Evolutionary conservation across 2,888 invertebrate species (phyloP).

Genomic region (Noctua comes): DNA sequence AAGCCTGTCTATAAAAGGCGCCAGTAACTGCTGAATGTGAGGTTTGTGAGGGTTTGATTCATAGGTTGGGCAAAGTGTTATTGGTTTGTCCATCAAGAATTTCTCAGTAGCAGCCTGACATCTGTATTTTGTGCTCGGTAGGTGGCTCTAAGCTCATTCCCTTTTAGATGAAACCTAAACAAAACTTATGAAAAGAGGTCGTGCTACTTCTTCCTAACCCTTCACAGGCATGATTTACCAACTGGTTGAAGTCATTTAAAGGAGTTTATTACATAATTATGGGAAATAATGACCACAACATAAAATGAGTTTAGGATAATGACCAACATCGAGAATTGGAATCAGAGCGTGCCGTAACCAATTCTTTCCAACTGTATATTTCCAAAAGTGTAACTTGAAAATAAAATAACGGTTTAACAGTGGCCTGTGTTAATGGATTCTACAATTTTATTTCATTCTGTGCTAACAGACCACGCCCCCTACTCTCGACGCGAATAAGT

Average conservation of each 20-base stretch:
- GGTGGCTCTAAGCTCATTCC: background rate
- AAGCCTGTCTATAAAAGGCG: background rate
- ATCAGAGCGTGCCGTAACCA: background rate
- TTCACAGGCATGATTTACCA: background rate
- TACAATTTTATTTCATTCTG: slow-evolving; percentile 55
- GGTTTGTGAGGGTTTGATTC: background rate
- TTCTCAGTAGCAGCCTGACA: background rate
- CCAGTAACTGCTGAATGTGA: background rate
- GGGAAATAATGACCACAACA: background rate
- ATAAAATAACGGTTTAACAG: slow-evolving; percentile 53
- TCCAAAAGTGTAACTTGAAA: slow-evolving; percentile 39
- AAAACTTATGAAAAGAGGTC: background rate
- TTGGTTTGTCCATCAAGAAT: background rate
- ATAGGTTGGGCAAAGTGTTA: background rate
- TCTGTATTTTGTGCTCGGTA: background rate
- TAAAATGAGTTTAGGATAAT: background rate
- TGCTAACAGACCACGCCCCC: slow-evolving; percentile 29
- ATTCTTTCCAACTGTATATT: slow-evolving; percentile 24
- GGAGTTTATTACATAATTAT: background rate
- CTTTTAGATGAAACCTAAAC: background rate
- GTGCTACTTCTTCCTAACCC: too few relatives aligned
- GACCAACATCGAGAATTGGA: background rate
- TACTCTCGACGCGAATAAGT: slow-evolving; percentile 50
- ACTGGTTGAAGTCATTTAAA: background rate
- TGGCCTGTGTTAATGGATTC: slow-evolving; percentile 57